phyloP scores from a whole-genome alignment of 2,113 vertebrate species.

The Grus americana region DNA sequence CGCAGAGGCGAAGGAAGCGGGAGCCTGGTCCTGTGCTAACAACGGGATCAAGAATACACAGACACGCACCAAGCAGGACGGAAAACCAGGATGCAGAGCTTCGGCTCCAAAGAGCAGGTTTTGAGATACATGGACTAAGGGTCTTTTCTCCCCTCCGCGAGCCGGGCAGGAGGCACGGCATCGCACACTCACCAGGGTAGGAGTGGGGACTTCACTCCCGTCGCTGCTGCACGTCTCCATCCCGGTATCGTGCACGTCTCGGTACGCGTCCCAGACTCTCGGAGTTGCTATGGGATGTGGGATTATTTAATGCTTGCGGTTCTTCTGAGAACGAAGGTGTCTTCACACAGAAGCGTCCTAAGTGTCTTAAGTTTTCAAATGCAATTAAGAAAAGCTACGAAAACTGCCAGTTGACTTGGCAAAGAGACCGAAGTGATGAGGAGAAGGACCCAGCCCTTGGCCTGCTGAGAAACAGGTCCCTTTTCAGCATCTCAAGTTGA shows the following conservation, averaged over 20 bases:
- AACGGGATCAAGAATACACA: fast-evolving
- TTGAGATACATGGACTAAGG: fast-evolving
- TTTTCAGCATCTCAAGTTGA: fast-evolving
- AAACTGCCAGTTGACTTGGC: fast-evolving
- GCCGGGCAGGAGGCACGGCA: fast-evolving
- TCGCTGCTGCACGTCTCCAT: fast-evolving
- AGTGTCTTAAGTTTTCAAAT: fast-evolving
- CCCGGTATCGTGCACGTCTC: fast-evolving
- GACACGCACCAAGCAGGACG: neutral
- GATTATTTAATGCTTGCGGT: fast-evolving
- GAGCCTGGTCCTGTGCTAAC: neutral
- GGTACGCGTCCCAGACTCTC: fast-evolving
- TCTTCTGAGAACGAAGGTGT: fast-evolving
- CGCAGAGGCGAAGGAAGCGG: neutral
- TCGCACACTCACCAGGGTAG: fast-evolving
- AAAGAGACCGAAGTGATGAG: fast-evolving
- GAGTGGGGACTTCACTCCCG: neutral
- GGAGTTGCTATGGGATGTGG: fast-evolving
- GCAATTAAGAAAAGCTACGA: fast-evolving
- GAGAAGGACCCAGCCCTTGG: fast-evolving
- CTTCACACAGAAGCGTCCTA: fast-evolving
- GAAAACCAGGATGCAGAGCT: neutral
- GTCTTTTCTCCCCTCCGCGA: fast-evolving
- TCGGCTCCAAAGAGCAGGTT: neutral
- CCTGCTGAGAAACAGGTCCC: neutral